Base-by-base conservation (phyloP, 2,888 invertebrate genomes). In the Sphinx pinastri region DNA sequence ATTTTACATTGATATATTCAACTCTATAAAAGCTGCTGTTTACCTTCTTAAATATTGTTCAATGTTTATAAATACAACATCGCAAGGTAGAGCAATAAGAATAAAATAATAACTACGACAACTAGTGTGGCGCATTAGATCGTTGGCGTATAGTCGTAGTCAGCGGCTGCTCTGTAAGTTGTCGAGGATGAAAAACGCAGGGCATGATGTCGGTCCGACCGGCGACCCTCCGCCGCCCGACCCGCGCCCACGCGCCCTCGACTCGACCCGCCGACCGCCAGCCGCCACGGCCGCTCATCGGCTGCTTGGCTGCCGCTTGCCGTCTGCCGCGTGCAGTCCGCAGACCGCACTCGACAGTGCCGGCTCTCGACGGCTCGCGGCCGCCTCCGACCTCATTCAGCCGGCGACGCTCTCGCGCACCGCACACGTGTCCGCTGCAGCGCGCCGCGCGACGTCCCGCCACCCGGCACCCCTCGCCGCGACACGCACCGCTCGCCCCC, bases 381-480 rank as follows among this genome's bases (percentile, higher is more conserved):
- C 76, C 77, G 84, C 85, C 88, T 92, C 93, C 76, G 77, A 84
- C 85, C 88, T 92, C 93, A 93, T 89, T 93, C 93, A 85, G 87
- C 87, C 91, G 88, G 88, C 89, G 91, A 88, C 93, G 89, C 85
- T 90, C 92, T 88, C 90, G 91, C 91, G 91, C 88, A 86, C 81
- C 89, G 89, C 91, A 93, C 94, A 91, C 88, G 90, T 85, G 84
- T 75, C 83, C 81, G 83, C 82, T 80, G 81, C 80, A 76, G 75
- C 82, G 82, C 81, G 73, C 76, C 75, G 79, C 81, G 77, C 79
- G 72, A 72, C 77, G 74, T 80, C 71, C 79, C 77, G 78, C 70
- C 75, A 67, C 77, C 75, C 78, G 81, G 73, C 81, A 72, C 82
- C 82, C 78, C 81, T 77, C 84, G 79, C 82, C 83, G 78, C 85